phyloP scores from a whole-genome alignment of 2,797 vertebrate species.

The Tiaroga cobitis region DNA sequence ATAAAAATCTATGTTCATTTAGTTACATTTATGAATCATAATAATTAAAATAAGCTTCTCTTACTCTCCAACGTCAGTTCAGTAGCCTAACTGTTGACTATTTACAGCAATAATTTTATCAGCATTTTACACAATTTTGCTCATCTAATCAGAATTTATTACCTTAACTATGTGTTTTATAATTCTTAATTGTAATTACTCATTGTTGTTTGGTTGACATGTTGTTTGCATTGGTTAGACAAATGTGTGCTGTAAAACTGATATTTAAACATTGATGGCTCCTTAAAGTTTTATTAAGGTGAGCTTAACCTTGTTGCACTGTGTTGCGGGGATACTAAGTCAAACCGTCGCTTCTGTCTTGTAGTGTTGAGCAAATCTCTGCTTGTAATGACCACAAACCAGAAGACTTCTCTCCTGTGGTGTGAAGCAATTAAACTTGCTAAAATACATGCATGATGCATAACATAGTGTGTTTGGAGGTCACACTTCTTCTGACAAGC shows the following conservation, averaged over 20 bases:
- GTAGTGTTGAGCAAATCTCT: neutral
- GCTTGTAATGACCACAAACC: conserved; percentile 29
- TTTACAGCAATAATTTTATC: neutral
- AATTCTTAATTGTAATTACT: neutral
- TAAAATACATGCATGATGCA: conserved; percentile 44
- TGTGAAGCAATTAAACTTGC: conserved; percentile 29
- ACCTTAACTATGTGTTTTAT: neutral
- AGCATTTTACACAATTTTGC: neutral
- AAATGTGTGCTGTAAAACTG: conserved; percentile 45
- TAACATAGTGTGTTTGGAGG: neutral
- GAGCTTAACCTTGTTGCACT: conserved; percentile 56
- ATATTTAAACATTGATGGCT: conserved; percentile 57
- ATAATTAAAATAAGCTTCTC: neutral
- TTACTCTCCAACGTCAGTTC: neutral
- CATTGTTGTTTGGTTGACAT: neutral
- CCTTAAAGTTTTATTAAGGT: conserved; percentile 64
- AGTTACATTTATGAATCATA: neutral
- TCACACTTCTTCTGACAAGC: conserved; percentile 1
- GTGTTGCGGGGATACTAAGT: conserved; percentile 13
- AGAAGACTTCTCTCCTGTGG: conserved; percentile 23
- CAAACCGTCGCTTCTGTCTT: conserved; percentile 6
- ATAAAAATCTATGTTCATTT: neutral
- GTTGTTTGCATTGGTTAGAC: conserved; percentile 13
- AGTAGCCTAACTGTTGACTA: neutral
- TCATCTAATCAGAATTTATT: neutral